These are phyloP conservation scores for Sturnus vulgaris DNA, from an alignment of 2,113 vertebrate genomes.

Conservation along the genomic window DNA sequence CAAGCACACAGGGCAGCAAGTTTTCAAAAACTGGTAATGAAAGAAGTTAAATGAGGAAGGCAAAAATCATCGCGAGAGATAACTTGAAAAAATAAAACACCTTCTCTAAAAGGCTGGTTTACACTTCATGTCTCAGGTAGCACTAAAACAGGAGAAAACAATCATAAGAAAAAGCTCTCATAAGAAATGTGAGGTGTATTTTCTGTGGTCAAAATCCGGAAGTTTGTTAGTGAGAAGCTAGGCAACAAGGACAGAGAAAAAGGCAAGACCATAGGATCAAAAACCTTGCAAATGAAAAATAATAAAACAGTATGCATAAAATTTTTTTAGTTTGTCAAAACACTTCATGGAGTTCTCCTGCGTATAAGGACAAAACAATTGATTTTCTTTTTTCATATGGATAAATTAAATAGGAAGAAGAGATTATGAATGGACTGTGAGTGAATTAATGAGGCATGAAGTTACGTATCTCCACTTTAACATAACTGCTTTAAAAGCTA, in stretches of 20 bases:
- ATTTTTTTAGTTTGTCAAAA: neutral
- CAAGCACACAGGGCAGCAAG: neutral
- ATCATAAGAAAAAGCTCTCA: neutral
- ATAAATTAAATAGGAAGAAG: neutral
- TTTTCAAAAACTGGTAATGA: neutral
- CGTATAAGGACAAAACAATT: neutral
- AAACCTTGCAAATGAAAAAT: neutral
- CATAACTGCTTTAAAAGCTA: neutral
- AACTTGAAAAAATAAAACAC: neutral
- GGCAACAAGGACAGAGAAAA: neutral
- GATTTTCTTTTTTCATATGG: accelerated
- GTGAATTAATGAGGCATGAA: neutral
- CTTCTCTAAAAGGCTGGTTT: neutral
- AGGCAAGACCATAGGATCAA: neutral
- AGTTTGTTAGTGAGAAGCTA: neutral
- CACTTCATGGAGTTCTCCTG: neutral
- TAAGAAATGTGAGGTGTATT: neutral
- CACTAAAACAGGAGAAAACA: neutral
- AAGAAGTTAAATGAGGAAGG: neutral
- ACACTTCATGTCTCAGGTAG: neutral
- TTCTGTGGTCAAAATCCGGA: neutral
- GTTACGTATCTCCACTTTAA: neutral
- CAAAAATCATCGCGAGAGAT: neutral
- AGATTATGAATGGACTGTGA: neutral
- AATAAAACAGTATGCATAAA: neutral